Evolutionary conservation across 92 coral and sea anemone genomes (phyloP), one percentile per base, ranked within the genome.

Genomic region (Umimayanthus chanpuru): DNA sequence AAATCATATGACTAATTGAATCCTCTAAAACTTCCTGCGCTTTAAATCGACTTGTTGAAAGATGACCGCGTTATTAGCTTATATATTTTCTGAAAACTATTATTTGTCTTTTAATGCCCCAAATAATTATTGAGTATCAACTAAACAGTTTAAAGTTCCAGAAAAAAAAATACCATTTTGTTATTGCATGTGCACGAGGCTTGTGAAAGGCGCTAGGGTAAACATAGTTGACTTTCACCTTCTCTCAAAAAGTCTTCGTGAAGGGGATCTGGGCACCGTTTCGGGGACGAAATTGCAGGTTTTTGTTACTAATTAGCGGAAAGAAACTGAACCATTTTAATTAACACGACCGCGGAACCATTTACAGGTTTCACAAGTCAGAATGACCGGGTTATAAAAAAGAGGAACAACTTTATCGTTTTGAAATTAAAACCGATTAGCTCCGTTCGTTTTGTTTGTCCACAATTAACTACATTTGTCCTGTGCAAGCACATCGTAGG

Each of bases 21-120:
- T 10, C 12, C 9, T 43, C 23, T 68, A 47, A 70, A 3, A 83
- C 64, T 43, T 83, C 87, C 87, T 43, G 78, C n/a, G 38, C 25
- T 15, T 36, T 18, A 80, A 30, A 32, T 39, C 6, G 47, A 81
- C 73, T 8, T 80, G 87, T 68, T 32, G 78, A 83, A 81, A 58
- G 28, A 18, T 14, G 26, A 9, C 10, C 25, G 20, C 32, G 11
- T 10, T 40, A 20, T 39, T 10, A 29, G 15, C 9, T 28, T 72
- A 29, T 29, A 1, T 29, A 6, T 1, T 47, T 7, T 47, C 50
- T 47, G 10, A 47, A 47, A 47, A 47, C 9, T 47, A 47, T 53
- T 53, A 53, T 11, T 53, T 53, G 58, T 53, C 14, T 53, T 14
- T 1, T 53, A 2, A 7, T 12, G 25, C 26, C 15, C 68, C 68